Evolutionary conservation across 2,888 invertebrate species (phyloP).

Genomic region (Elegia similella): DNA sequence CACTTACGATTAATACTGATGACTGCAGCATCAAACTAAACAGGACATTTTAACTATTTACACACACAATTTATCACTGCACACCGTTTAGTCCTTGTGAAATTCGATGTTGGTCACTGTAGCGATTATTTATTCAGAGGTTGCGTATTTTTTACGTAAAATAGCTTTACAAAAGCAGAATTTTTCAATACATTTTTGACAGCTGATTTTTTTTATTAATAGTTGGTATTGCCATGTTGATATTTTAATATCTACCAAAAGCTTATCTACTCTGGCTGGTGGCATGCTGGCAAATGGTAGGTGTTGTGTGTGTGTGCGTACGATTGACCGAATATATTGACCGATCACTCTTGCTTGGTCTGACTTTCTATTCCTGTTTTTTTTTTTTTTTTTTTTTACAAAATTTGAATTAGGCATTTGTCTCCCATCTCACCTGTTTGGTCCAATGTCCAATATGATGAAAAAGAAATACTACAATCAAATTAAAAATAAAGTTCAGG

Average conservation of each 20-base stretch:
- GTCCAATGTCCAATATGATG: no score
- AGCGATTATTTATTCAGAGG: constrained; percentile 18
- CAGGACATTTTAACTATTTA: constrained; percentile 34
- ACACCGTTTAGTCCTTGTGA: constrained; percentile 34
- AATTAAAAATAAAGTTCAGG: no score
- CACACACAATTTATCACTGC: constrained; percentile 37
- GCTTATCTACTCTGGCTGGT: constrained; percentile 3
- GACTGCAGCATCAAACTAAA: constrained; percentile 35
- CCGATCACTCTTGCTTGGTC: no score
- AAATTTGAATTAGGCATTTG: no score
- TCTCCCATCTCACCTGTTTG: no score
- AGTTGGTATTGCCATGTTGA: not conserved
- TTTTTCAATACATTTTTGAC: constrained; percentile 34
- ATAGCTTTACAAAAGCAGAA: constrained; percentile 28
- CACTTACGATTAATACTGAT: constrained; percentile 27
- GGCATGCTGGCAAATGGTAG: no score
- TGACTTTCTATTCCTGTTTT: no score
- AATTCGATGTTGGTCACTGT: constrained; percentile 16
- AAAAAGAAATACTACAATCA: no score
- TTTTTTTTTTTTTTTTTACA: no score
- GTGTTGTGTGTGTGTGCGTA: no score
- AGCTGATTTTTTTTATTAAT: constrained; percentile 24
- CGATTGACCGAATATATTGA: no score
- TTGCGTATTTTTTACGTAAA: constrained; percentile 33
- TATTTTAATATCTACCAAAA: not conserved